phyloP scores from a whole-genome alignment of 2,888 invertebrate species.

The Diplolepis rosae region DNA sequence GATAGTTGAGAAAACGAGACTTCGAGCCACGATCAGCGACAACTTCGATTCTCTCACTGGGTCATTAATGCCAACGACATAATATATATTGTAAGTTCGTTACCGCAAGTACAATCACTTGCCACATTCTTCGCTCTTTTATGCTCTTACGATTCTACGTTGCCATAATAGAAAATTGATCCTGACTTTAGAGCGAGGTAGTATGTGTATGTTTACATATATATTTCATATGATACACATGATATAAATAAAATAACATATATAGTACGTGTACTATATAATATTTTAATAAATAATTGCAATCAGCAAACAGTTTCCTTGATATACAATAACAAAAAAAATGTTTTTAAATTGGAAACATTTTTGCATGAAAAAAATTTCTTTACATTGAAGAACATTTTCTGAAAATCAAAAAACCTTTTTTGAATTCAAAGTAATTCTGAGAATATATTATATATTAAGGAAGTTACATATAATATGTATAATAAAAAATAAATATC shows the following conservation, averaged over 20 bases:
- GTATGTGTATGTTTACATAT: not conserved
- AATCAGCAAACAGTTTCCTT: too few relatives aligned
- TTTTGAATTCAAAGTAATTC: too few relatives aligned
- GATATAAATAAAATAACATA: not conserved
- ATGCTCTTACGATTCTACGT: conserved; percentile 62
- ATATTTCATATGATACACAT: too few relatives aligned
- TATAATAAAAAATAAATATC: too few relatives aligned
- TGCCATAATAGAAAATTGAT: conserved; percentile 68
- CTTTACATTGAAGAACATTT: too few relatives aligned
- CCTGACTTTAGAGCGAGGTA: conserved; percentile 50
- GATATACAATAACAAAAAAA: too few relatives aligned
- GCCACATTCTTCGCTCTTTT: conserved; percentile 55
- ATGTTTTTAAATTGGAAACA: too few relatives aligned
- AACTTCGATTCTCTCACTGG: conserved; percentile 61
- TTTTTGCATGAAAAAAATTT: too few relatives aligned
- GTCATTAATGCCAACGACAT: conserved; percentile 62
- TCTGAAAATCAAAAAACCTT: too few relatives aligned
- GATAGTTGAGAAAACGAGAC: conserved; percentile 14
- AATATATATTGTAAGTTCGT: conserved; percentile 65
- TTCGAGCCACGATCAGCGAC: conserved; percentile 18
- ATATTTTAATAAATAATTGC: too few relatives aligned
- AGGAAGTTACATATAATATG: too few relatives aligned
- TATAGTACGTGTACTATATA: not conserved
- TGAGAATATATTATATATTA: too few relatives aligned
- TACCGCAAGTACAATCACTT: conserved; percentile 60